Evolutionary conservation across 2,797 vertebrate species (phyloP).

Genomic region (Fratercula arctica): DNA sequence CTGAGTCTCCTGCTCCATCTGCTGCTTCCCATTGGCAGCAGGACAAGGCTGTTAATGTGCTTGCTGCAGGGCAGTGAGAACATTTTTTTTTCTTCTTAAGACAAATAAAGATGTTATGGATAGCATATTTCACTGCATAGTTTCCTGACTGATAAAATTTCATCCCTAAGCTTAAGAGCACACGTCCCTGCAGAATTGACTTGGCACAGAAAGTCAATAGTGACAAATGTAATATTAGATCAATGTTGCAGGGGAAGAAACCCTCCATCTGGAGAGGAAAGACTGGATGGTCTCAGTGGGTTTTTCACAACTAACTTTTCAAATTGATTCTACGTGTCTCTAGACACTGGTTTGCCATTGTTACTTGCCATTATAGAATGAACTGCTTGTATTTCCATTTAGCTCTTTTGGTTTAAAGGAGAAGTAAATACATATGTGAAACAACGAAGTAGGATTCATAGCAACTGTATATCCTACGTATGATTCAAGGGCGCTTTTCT

Average conservation of each 20-base stretch:
- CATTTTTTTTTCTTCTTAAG: background rate
- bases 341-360: background rate
- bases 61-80: background rate
- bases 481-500: background rate
- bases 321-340: background rate
- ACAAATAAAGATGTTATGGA: background rate
- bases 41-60: background rate
- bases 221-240: background rate
- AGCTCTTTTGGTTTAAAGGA: background rate
- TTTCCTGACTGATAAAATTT: background rate
- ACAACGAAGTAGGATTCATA: background rate
- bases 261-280: background rate
- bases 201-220: background rate
- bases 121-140: background rate
- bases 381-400: background rate
- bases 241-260: background rate
- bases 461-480: background rate
- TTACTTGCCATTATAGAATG: background rate
- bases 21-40: background rate
- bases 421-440: background rate
- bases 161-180: background rate
- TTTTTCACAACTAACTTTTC: background rate
- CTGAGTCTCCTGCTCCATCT: accelerated
- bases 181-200: accelerated
- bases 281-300: background rate